Base-by-base conservation (phyloP, 37 sponge, comb jelly and placozoan genomes). In the Halichondria panicea region DNA sequence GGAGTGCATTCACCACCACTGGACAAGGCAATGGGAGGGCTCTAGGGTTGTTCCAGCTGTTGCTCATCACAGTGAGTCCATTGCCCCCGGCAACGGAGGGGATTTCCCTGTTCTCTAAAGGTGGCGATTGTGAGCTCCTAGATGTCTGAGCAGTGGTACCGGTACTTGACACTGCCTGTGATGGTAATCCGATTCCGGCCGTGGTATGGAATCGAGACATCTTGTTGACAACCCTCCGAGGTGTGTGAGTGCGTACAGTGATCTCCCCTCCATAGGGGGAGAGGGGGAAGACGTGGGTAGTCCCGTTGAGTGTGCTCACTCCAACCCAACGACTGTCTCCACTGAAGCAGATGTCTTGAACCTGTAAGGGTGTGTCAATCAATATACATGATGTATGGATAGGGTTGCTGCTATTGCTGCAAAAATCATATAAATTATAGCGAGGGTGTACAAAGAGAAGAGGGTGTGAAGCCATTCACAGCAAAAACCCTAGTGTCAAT, bases 201-300 rank as follows among this genome's bases (percentile, higher is more conserved):
- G 84, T 95, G 74, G 95, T 97, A 63, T 94, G 98, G 74, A 92
- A 97, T 41, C 86, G 82, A 55, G 87, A 75, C 59, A 74, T 65
- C 65, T 80, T 71, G 87, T 96, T 96, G n/a, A 93, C 97, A 32
- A 96, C 91, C 34, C 60, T 66, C 22, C 46, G 42, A n/a, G 77
- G 37, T 3, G 79, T 81, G 86, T 96, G 97, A 3, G 97, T 96
- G 12, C 97, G 70, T 32, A 79, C 76, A 11, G 85, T 87, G 54
- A 90, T 81, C 30, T 75, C 79, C 0, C 97, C 97, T 60, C 97
- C 97, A 61, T 94, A 94, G 41, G 95, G 92, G 22, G 94, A 82
- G 55, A 97, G 85, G 56, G 97, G 97, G 81, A 97, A 97, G 37
- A 91, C 66, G 60, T 97, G 97, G 27, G 94, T 91, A 24, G 97